These are phyloP conservation scores for Coreius guichenoti DNA, from an alignment of 2,797 vertebrate species.

Conservation along the genomic window DNA sequence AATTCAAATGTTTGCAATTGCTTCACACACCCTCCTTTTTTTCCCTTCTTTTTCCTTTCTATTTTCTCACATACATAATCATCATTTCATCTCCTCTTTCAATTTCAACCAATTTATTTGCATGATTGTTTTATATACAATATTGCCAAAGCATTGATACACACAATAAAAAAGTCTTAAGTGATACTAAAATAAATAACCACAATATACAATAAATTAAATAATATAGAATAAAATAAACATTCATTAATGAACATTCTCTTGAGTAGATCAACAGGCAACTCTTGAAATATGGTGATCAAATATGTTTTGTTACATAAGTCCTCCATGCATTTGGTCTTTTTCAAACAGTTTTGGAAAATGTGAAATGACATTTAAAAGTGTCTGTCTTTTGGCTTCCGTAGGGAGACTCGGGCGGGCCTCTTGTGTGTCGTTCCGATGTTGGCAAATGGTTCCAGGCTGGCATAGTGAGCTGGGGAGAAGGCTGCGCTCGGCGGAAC, in stretches of 20 bases:
- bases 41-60: not conserved
- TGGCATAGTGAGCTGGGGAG: constrained; percentile 85
- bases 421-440: constrained; percentile 79
- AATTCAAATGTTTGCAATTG: constrained; percentile 50
- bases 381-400: constrained; percentile 14
- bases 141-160: constrained; percentile 13
- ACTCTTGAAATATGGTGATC: constrained; percentile 20
- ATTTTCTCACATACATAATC: not conserved
- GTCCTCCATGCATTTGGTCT: constrained; percentile 30
- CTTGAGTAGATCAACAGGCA: constrained; percentile 23
- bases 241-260: constrained; percentile 26
- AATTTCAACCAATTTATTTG: constrained; percentile 39
- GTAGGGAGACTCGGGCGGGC: constrained; percentile 84
- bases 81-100: not conserved
- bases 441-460: constrained; percentile 84
- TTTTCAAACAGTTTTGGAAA: not conserved
- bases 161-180: not conserved
- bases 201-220: constrained; percentile 8
- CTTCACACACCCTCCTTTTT: not conserved
- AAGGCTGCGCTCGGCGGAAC: constrained; percentile 81
- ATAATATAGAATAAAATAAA: not conserved
- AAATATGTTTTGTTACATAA: not conserved
- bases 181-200: constrained; percentile 11
- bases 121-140: constrained; percentile 28
- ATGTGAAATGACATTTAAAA: not conserved